A percentile compares a stretch with the other conserved stretches of the same genome.
phyloP scores from a whole-genome alignment of 1,140 invertebrate genomes.

The Oryctes rhinoceros region DNA sequence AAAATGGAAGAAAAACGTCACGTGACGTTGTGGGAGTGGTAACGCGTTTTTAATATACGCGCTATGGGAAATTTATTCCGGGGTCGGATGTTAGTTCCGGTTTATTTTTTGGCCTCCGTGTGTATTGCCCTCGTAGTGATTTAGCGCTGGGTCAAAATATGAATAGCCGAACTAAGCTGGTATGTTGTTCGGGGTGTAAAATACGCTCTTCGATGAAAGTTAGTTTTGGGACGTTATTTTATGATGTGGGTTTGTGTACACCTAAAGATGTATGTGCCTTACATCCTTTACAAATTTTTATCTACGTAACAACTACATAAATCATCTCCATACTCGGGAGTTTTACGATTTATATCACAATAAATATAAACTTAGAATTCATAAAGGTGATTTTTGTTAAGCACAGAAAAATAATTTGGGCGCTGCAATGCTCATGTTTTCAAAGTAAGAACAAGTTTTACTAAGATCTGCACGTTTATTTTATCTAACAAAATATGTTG shows the following conservation, averaged over 20 bases:
- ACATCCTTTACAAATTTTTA: background rate
- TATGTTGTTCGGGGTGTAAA: conserved; percentile 12
- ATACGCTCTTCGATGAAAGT: conserved; percentile 4
- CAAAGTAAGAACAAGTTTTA: too few species aligned
- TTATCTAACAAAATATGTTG: too few species aligned
- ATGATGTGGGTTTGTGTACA: background rate
- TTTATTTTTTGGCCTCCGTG: conserved; percentile 34
- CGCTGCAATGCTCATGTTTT: too few species aligned
- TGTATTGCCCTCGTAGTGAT: conserved; percentile 14
- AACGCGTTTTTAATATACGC: conserved; percentile 28
- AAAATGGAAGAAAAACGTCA: conserved; percentile 14
- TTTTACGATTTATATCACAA: too few species aligned
- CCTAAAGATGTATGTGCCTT: background rate
- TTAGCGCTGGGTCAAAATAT: conserved; percentile 17
- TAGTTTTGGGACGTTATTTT: background rate
- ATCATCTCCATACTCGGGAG: too few species aligned
- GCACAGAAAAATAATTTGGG: too few species aligned
- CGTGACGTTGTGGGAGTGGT: conserved; percentile 24
- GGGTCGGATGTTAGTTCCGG: conserved; percentile 26
- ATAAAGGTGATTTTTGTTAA: too few species aligned
- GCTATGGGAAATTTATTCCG: conserved; percentile 27
- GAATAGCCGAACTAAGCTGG: conserved; percentile 23
- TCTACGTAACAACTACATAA: background rate
- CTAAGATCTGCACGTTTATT: too few species aligned
- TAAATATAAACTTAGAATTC: too few species aligned